Evolutionary conservation across 2,888 invertebrate species (phyloP), one percentile per base, ranked within the genome.

Genomic region (Osedax fenrisi): DNA sequence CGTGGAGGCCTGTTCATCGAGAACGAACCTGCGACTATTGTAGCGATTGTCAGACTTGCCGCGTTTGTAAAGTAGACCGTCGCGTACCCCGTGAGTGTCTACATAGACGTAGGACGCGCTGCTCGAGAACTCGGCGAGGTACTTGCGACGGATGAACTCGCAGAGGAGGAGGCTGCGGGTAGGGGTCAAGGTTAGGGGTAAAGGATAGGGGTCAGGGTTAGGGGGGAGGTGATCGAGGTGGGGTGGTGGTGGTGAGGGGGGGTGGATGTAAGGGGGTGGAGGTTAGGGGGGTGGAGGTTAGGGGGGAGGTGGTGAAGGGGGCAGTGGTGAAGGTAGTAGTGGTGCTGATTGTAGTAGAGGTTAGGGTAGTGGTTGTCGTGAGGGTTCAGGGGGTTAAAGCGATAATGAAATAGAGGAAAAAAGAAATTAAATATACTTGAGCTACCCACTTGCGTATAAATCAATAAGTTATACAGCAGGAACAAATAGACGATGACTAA

Each of bases 31-130:
- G 79, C 93, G 87, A 26, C 90, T 89, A 80, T 91, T 90, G 85
- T 90, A 93, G 75, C 90, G 89, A 79, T 89, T 90, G 84, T 92
- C 92, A 83, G 92, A 92, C 84, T 92, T 91, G 1, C 92, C 92
- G 76, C 91, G 87, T 85, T 94, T 94, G 90, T 90, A 91, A 77
- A 93, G 86, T 83, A 90, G 90, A 0, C 92, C 92, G 84, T 91
- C 91, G 5, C 17, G 5, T 5, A 41, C 41, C 10, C 41, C 41
- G 41, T 41, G 10, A 17, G 41, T 10, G 5, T 41, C 41, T 5
- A 41, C 17, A 41, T 41, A 41, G 17, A 17, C 41, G 5, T 41
- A 5, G 17, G 10, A 10, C 10, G 41, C 5, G 41, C 10, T 17
- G 17, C 10, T 41, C 41, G 41, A 41, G 17, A 41, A 41, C 41